Percentiles rank a stretch among this genome's conserved stretches.
These are phyloP conservation scores for Matsumyia berberina DNA, from an alignment of 2,888 invertebrate genomes.

Conservation along the genomic window DNA sequence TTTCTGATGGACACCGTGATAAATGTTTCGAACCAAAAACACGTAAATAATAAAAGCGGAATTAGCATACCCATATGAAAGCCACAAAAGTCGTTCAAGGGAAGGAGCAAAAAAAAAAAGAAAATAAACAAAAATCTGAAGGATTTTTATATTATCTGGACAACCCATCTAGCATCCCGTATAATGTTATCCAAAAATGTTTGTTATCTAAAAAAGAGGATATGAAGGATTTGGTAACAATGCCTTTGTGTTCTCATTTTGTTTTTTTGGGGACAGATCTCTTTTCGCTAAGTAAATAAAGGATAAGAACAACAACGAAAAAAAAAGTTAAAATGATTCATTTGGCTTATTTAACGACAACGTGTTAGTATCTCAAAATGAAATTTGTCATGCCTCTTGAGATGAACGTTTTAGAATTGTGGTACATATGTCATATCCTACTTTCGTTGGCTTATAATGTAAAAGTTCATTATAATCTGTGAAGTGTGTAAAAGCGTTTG, in stretches of 20 bases:
- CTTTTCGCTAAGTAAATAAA: neutral
- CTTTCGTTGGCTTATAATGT: neutral
- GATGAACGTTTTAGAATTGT: conserved; percentile 4
- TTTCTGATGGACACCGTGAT: conserved; percentile 13
- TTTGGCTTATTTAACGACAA: neutral
- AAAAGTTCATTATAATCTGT: conserved; percentile 7
- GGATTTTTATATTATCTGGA: conserved; percentile 44
- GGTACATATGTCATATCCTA: conserved; percentile 3
- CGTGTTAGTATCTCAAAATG: conserved; percentile 3
- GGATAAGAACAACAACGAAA: neutral
- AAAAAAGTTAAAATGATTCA: conserved; percentile 20
- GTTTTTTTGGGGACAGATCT: conserved; percentile 20
- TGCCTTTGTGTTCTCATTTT: conserved; percentile 30
- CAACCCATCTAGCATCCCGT: conserved; percentile 36
- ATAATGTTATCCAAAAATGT: conserved; percentile 44
- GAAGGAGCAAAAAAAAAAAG: neutral
- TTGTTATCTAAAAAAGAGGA: conserved; percentile 34
- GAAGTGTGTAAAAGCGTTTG: neutral
- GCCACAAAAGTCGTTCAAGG: conserved; percentile 12
- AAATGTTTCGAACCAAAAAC: conserved; percentile 34
- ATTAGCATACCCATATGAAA: conserved; percentile 32
- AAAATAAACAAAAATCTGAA: conserved; percentile 16
- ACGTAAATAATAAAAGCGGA: conserved; percentile 39
- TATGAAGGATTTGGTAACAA: conserved; percentile 42
- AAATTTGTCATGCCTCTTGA: neutral